phyloP scores from a whole-genome alignment of 2,113 vertebrate genomes.

The Entelurus aequoreus region DNA sequence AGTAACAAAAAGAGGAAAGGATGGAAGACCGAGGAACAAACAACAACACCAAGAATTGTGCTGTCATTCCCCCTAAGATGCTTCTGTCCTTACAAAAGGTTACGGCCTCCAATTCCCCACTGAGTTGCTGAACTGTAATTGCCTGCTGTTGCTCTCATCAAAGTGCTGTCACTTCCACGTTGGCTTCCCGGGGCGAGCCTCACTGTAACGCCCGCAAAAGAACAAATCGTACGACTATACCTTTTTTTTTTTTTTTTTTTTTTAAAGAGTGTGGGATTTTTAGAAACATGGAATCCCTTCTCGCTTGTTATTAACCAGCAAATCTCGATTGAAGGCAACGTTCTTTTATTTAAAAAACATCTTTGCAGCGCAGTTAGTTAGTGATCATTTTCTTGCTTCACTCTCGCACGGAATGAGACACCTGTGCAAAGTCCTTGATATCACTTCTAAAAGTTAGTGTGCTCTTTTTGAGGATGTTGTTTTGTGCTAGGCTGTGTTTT shows the following conservation, averaged over 20 bases:
- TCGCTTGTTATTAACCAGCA: background rate
- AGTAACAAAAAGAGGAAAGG: background rate
- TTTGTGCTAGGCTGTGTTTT: conserved; percentile 7
- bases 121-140: conserved; percentile 54
- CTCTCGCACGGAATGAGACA: background rate
- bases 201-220: conserved; percentile 30
- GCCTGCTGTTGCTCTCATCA: conserved; percentile 57
- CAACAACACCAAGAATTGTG: conserved; percentile 9
- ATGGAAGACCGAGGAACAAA: background rate
- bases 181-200: conserved; percentile 14
- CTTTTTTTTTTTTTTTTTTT: background rate
- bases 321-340: conserved; percentile 1
- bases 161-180: conserved; percentile 46
- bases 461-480: conserved; percentile 15
- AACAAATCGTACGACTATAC: conserved; percentile 26
- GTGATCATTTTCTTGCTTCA: background rate
- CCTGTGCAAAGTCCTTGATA: conserved; percentile 11
- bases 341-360: conserved; percentile 12
- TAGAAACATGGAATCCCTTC: background rate
- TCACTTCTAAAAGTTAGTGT: conserved; percentile 15
- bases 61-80: conserved; percentile 24
- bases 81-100: conserved; percentile 43
- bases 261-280: background rate
- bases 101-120: conserved; percentile 47
- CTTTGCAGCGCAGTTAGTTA: conserved; percentile 7